A percentile compares a stretch with the other conserved stretches of the same genome.
phyloP scores from a whole-genome alignment of 2,113 vertebrate species.

The Toxotes jaculatrix region DNA sequence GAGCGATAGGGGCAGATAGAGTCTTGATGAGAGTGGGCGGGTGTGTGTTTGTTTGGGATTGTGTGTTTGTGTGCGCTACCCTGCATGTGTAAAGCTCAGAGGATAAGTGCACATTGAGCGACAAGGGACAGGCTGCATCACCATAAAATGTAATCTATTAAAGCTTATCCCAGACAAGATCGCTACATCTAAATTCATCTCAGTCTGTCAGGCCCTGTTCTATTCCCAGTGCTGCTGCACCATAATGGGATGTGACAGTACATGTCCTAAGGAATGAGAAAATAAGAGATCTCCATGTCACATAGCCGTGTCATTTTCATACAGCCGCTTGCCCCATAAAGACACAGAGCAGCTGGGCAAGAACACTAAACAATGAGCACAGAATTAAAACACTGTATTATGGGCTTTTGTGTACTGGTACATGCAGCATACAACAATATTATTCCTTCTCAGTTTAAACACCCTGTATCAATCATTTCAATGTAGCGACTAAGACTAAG shows the following conservation, averaged over 20 bases:
- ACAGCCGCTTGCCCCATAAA: slow-evolving; percentile 31
- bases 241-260: slow-evolving; percentile 79
- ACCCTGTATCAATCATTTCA: not conserved
- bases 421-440: not conserved
- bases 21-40: slow-evolving; percentile 53
- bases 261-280: slow-evolving; percentile 67
- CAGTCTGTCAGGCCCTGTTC: slow-evolving; percentile 65
- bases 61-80: slow-evolving; percentile 46
- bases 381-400: slow-evolving; percentile 7
- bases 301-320: slow-evolving; percentile 63
- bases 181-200: slow-evolving; percentile 78
- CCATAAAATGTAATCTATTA: slow-evolving; percentile 82
- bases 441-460: not conserved
- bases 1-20: slow-evolving; percentile 32
- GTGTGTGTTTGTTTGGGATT: slow-evolving; percentile 43
- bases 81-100: slow-evolving; percentile 46
- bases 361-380: slow-evolving; percentile 17
- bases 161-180: slow-evolving; percentile 74
- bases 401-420: not conserved
- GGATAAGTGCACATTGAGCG: slow-evolving; percentile 67
- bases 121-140: slow-evolving; percentile 68
- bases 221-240: slow-evolving; percentile 48
- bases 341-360: slow-evolving; percentile 30
- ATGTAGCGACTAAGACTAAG: not conserved
- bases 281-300: slow-evolving; percentile 73